Base-by-base conservation (phyloP, 2,113 vertebrate genomes). In the Microcebus jonahi region DNA sequence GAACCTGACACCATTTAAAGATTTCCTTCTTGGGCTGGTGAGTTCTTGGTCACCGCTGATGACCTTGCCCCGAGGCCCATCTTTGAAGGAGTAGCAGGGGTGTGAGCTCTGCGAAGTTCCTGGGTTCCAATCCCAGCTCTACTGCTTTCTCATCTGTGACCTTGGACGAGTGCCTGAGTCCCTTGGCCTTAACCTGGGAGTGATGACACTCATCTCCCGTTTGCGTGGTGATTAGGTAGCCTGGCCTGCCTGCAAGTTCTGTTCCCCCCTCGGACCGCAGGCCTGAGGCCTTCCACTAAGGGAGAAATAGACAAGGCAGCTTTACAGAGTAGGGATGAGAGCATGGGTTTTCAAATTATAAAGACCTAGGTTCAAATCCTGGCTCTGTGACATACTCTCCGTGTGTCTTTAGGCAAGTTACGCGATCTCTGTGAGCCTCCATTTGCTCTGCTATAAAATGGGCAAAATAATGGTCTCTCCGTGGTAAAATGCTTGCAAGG, bases 11-110 rank as follows among this genome's bases (percentile, higher is more conserved):
- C 91, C 18, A 42, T 27, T 45, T 80, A 79, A 90, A 23, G 87
- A 59, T 82, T 92, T 80, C 97, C 92, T 67, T 95, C 95, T 97
- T 94, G 90, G 94, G 97, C 96, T 21, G 36, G 29, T 65, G 15
- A 55, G 50, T 45, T 94, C 95, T 81, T 45, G 31, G 92, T 93
- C 42, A 42, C 42, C 27, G 42, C n/a, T 0, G 0, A 1, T 68
- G 79, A 39, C 91, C 93, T 89, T 57, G 88, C 65, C 39, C 63
- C 68, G 76, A 88, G 55, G 76, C 48, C 39, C 83, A 84, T 79
- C 87, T 15, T 25, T 96, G 96, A 94, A 97, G 81, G 70, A 91
- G 89, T 29, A 76, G 90, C 79, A 42, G 27, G 21, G 84, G 45
- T 86, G 61, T 77, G 31, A 57, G 77, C 76, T 12, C 68, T 39